phyloP scores from a whole-genome alignment of 1,140 invertebrate genomes.

The Amyelois transitella region DNA sequence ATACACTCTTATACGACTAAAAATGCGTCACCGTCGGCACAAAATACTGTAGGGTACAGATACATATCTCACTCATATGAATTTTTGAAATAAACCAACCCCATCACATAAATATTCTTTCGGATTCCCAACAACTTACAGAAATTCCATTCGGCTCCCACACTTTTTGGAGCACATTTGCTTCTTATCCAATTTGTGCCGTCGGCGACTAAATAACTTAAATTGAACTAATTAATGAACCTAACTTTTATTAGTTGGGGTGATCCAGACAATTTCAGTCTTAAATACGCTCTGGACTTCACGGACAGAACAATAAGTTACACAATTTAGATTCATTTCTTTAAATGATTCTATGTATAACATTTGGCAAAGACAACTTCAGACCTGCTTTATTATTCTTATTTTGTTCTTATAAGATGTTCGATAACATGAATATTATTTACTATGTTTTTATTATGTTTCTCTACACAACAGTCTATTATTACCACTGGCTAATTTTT shows the following conservation, averaged over 20 bases:
- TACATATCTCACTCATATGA: neutral
- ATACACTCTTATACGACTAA: constrained; percentile 10
- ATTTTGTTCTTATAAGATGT: too few species aligned
- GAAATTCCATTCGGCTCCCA: too few species aligned
- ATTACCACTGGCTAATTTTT: neutral
- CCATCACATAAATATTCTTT: too few species aligned
- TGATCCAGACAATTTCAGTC: constrained; percentile 6
- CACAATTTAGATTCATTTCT: constrained; percentile 1
- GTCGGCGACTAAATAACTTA: constrained; percentile 14
- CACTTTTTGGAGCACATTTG: neutral
- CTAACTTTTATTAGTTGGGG: neutral
- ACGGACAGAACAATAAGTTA: constrained; percentile 6
- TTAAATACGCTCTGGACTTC: constrained; percentile 1
- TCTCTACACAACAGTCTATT: too few species aligned
- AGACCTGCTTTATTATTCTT: constrained; percentile 1
- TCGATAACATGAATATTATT: too few species aligned
- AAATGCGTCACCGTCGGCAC: constrained; percentile 1
- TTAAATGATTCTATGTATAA: neutral
- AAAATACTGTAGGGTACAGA: constrained; percentile 1
- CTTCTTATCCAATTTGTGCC: constrained; percentile 3
- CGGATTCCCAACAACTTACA: too few species aligned
- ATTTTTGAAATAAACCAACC: too few species aligned
- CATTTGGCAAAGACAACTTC: constrained; percentile 13
- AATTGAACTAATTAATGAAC: constrained; percentile 21
- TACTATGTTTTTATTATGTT: too few species aligned